A percentile compares a stretch with the other conserved stretches of the same genome.
phyloP scores from a whole-genome alignment of 2,113 vertebrate genomes.

The Anoura caudifer region DNA sequence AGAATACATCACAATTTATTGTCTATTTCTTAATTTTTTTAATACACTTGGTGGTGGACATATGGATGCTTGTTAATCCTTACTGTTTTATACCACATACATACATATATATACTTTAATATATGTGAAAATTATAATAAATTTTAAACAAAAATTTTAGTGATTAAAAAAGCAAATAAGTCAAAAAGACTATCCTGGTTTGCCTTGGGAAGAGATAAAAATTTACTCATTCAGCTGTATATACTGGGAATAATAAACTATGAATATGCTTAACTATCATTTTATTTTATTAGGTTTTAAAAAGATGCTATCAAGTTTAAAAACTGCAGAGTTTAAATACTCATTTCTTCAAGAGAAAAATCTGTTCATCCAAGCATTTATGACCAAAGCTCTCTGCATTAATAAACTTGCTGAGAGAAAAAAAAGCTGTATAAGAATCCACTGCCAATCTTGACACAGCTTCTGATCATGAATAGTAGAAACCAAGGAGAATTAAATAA shows the following conservation, averaged over 20 bases:
- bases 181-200: not conserved
- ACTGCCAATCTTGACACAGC: not conserved
- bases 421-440: not conserved
- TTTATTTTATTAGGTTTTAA: constrained; percentile 42
- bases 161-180: constrained; percentile 27
- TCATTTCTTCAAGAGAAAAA: constrained; percentile 57
- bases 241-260: not conserved
- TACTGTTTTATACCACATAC: not conserved
- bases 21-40: not conserved
- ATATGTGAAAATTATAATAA: not conserved
- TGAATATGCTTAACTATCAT: not conserved
- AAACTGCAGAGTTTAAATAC: constrained; percentile 44
- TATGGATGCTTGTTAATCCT: not conserved
- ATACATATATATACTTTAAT: not conserved
- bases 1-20: not conserved
- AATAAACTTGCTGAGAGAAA: constrained; percentile 27
- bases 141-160: not conserved
- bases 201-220: constrained; percentile 28
- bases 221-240: not conserved
- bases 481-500: constrained; percentile 30
- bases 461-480: not conserved
- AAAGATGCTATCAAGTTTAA: constrained; percentile 48
- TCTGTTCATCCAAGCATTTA: constrained; percentile 33
- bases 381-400: constrained; percentile 38
- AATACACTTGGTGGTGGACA: not conserved